Conservation (phyloP, 2,797 vertebrate species). For the Hippopotamyrus pictus region DNA sequence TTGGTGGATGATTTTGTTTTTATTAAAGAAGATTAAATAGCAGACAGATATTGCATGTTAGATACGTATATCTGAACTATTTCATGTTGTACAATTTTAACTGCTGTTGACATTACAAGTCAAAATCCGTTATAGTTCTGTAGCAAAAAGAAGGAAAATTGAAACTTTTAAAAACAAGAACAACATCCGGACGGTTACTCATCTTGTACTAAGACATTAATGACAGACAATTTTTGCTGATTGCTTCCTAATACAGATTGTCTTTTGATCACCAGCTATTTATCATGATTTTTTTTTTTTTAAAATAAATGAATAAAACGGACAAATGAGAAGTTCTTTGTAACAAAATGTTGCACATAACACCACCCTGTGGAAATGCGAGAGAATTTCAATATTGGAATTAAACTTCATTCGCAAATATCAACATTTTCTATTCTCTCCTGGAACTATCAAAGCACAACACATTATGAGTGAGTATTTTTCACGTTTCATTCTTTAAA, state of each 20-base stretch:
- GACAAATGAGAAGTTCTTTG: neutral
- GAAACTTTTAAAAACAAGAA: neutral
- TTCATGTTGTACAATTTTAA: neutral
- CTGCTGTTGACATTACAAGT: neutral
- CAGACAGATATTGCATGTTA: neutral
- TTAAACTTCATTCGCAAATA: neutral
- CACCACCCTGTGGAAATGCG: constrained; percentile 9
- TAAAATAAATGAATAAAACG: neutral
- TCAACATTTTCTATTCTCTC: neutral
- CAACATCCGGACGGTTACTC: neutral
- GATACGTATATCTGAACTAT: neutral
- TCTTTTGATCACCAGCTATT: neutral
- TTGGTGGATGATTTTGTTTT: neutral
- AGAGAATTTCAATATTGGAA: neutral
- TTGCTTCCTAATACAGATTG: neutral
- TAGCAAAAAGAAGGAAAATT: neutral
- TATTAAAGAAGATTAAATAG: neutral
- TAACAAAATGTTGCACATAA: constrained; percentile 6
- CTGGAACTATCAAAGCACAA: neutral
- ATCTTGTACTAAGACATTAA: neutral
- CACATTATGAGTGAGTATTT: neutral
- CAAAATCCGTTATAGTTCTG: neutral
- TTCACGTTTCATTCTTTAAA: neutral
- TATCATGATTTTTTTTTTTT: no score
- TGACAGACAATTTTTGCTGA: neutral